Conservation (phyloP, 2,888 invertebrate species). For the Drosophila pegasa region DNA sequence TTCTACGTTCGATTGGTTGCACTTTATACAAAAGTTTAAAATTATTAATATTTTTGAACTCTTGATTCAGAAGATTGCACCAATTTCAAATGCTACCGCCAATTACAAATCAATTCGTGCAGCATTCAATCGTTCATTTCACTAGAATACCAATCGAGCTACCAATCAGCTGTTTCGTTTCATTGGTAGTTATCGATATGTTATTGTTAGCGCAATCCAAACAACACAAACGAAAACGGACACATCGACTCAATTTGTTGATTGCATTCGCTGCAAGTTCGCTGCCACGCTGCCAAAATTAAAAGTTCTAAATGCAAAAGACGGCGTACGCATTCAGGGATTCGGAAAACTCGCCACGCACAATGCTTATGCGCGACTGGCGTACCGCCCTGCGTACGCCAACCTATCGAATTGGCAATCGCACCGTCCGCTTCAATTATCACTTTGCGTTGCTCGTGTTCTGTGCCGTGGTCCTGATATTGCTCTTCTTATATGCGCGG, state of each 20-base stretch:
- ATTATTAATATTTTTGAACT: neutral
- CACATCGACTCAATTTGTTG: conserved; percentile 49
- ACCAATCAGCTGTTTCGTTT: conserved; percentile 37
- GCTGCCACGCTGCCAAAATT: conserved; percentile 50
- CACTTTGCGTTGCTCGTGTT: conserved; percentile 90
- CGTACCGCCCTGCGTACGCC: conserved; percentile 94
- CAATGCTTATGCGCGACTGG: conserved; percentile 90
- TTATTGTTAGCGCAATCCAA: conserved; percentile 31
- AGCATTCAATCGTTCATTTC: neutral
- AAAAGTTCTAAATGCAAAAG: conserved; percentile 56
- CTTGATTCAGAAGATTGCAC: neutral
- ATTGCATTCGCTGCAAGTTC: neutral
- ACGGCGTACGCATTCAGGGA: conserved; percentile 60
- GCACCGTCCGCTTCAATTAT: conserved; percentile 93
- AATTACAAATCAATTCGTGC: neutral
- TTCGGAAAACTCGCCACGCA: conserved; percentile 63
- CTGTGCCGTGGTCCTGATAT: conserved; percentile 88
- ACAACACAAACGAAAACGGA: conserved; percentile 45
- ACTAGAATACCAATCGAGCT: neutral
- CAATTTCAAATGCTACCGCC: neutral
- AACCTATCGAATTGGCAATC: conserved; percentile 94
- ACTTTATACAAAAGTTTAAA: neutral
- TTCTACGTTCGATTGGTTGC: neutral
- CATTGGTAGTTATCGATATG: conserved; percentile 45
- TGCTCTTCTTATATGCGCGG: conserved; percentile 89